Evolutionary conservation across 2,797 vertebrate genomes (phyloP).

Genomic region (Setipinna tenuifilis): DNA sequence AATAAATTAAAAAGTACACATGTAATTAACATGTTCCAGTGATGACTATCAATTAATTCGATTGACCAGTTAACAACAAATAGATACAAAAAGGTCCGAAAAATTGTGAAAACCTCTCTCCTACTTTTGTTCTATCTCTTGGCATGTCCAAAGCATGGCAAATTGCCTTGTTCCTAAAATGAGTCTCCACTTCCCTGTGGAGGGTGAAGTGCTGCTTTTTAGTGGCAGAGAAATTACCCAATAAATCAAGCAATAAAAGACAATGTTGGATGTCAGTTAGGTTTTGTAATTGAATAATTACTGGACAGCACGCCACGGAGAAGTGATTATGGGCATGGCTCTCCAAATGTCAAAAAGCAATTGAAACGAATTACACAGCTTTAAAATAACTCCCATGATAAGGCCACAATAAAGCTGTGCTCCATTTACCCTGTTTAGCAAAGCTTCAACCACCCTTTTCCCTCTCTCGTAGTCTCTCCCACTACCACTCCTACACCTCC

Average conservation of each 20-base stretch:
- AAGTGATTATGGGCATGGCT: slow-evolving; percentile 84
- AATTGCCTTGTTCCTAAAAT: slow-evolving; percentile 50
- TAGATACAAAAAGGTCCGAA: background rate
- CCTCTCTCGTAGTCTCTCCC: slow-evolving; percentile 36
- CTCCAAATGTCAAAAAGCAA: slow-evolving; percentile 95
- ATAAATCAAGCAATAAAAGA: slow-evolving; percentile 89
- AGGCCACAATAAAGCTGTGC: slow-evolving; percentile 82
- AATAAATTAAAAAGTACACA: no score
- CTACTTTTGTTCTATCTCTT: slow-evolving; percentile 45
- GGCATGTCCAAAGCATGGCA: slow-evolving; percentile 44
- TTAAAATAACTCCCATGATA: slow-evolving; percentile 84
- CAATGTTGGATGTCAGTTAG: slow-evolving; percentile 83
- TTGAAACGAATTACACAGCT: slow-evolving; percentile 91
- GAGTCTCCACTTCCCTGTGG: slow-evolving; percentile 59
- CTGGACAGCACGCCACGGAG: slow-evolving; percentile 82
- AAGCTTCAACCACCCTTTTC: slow-evolving; percentile 28
- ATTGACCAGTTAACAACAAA: background rate
- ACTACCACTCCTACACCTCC: background rate
- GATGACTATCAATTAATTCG: background rate
- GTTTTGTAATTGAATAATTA: slow-evolving; percentile 95
- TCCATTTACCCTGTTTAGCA: slow-evolving; percentile 78
- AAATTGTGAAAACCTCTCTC: slow-evolving; percentile 25
- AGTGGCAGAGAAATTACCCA: slow-evolving; percentile 85
- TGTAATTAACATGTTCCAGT: background rate
- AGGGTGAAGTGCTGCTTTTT: slow-evolving; percentile 83